Conservation (phyloP, 1,140 invertebrate species). For the Ericerus pela region DNA sequence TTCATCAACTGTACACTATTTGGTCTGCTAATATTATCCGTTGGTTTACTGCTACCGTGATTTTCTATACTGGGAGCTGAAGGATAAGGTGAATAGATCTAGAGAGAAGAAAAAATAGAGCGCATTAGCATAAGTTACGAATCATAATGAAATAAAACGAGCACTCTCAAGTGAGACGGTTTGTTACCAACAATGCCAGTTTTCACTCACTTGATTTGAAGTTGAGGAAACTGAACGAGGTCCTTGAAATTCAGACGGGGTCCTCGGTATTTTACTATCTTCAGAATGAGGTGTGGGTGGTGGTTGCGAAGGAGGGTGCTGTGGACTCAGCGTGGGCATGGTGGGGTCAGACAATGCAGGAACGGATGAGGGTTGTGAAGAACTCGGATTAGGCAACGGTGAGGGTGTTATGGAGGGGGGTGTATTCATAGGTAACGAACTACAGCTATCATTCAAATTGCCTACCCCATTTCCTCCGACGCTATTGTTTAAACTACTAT, state of each 20-base stretch:
- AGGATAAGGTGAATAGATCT: constrained; percentile 31
- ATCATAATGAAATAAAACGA: not conserved
- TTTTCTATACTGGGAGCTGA: constrained; percentile 18
- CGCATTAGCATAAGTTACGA: not conserved
- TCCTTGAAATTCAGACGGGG: constrained; percentile 35
- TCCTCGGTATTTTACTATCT: constrained; percentile 31
- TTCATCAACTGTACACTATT: not conserved
- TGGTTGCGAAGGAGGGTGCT: constrained; percentile 35
- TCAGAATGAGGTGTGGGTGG: constrained; percentile 31
- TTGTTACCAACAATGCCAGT: not conserved
- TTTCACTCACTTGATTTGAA: constrained; percentile 32
- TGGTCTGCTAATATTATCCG: not conserved
- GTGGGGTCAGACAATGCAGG: constrained; percentile 49
- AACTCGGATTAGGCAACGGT: constrained; percentile 56
- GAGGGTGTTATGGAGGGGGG: constrained; percentile 61
- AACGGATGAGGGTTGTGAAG: constrained; percentile 52
- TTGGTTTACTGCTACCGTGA: not conserved
- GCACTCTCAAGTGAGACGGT: not conserved
- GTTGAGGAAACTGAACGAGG: constrained; percentile 40
- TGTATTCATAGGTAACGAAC: constrained; percentile 28
- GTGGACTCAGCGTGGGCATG: constrained; percentile 50
- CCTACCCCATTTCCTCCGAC: not conserved
- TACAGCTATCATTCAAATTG: constrained; percentile 6
- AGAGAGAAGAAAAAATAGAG: not conserved
- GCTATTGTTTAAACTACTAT: not conserved